A percentile compares a stretch with the other conserved stretches of the same genome.
Evolutionary conservation across 2,888 invertebrate species (phyloP).

Genomic region (Pimpla rufipes): DNA sequence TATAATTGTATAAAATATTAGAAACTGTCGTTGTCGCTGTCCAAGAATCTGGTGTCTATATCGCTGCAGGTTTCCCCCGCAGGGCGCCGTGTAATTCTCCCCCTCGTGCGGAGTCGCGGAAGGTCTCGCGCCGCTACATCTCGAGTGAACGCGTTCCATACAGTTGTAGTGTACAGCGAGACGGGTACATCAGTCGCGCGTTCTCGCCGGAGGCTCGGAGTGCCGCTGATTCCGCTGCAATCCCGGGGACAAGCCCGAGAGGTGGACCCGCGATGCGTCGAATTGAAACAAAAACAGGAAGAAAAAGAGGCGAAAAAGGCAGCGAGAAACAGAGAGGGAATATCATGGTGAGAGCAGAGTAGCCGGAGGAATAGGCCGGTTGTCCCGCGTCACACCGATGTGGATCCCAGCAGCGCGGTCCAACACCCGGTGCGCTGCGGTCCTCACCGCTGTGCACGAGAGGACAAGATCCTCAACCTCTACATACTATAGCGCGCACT

Average conservation of each 20-base stretch:
- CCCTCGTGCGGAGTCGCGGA: slow-evolving; percentile 17
- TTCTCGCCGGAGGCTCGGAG: slow-evolving; percentile 42
- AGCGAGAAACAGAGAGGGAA: slow-evolving; percentile 70
- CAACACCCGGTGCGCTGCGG: slow-evolving; percentile 73
- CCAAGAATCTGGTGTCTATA: slow-evolving; percentile 9
- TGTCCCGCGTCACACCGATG: slow-evolving; percentile 50
- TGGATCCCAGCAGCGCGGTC: slow-evolving; percentile 57
- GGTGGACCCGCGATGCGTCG: slow-evolving; percentile 32
- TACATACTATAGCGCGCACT: slow-evolving; percentile 78
- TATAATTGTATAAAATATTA: too few species aligned
- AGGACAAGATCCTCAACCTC: slow-evolving; percentile 72
- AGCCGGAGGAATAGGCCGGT: slow-evolving; percentile 47
- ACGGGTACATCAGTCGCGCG: slow-evolving; percentile 50
- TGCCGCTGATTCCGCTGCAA: slow-evolving; percentile 47
- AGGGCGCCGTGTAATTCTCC: slow-evolving; percentile 46
- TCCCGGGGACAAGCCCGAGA: slow-evolving; percentile 18
- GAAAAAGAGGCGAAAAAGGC: not conserved
- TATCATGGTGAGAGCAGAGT: slow-evolving; percentile 55
- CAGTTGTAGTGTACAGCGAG: slow-evolving; percentile 35
- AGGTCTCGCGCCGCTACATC: slow-evolving; percentile 21
- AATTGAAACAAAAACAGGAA: slow-evolving; percentile 26
- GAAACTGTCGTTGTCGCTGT: slow-evolving; percentile 15
- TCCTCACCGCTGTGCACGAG: slow-evolving; percentile 75
- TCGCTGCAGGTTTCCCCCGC: slow-evolving; percentile 2
- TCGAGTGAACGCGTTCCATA: slow-evolving; percentile 31